phyloP scores from a whole-genome alignment of 2,113 vertebrate genomes.

The Sorex fumeus region DNA sequence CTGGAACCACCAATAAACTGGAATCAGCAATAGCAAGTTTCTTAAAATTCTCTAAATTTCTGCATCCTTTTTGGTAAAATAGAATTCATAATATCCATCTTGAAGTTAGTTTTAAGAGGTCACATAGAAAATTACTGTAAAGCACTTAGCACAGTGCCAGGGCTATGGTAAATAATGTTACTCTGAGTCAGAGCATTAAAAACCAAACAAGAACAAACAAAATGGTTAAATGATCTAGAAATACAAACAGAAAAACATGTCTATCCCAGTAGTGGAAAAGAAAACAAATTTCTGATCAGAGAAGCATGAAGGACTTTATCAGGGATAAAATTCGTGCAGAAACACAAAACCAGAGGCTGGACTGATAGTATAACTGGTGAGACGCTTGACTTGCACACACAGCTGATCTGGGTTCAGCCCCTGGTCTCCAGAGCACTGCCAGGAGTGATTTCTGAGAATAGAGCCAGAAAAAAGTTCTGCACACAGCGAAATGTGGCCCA shows the following conservation, averaged over 20 bases:
- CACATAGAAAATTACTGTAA: neutral
- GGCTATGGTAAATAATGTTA: conserved; percentile 26
- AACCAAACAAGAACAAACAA: conserved; percentile 58
- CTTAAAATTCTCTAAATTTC: neutral
- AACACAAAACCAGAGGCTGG: neutral
- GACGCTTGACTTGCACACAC: too few relatives aligned
- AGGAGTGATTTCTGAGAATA: too few relatives aligned
- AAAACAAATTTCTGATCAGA: conserved; percentile 44
- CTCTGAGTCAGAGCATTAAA: conserved; percentile 26
- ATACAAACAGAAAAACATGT: conserved; percentile 45
- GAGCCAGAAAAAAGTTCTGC: too few relatives aligned
- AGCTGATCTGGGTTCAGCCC: too few relatives aligned
- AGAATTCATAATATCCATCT: neutral
- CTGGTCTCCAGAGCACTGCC: too few relatives aligned
- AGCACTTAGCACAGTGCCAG: conserved; percentile 12
- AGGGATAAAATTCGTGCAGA: neutral
- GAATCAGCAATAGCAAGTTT: neutral
- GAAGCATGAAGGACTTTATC: neutral
- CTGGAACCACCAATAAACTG: neutral
- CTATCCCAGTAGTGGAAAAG: neutral
- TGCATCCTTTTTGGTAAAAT: neutral
- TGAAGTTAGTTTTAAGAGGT: neutral
- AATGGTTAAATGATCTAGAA: conserved; percentile 63
- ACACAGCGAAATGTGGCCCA: too few relatives aligned
- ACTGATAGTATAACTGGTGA: too few relatives aligned